Base-by-base conservation (phyloP, 2,113 vertebrate genomes). In the Tachysurus vachellii region DNA sequence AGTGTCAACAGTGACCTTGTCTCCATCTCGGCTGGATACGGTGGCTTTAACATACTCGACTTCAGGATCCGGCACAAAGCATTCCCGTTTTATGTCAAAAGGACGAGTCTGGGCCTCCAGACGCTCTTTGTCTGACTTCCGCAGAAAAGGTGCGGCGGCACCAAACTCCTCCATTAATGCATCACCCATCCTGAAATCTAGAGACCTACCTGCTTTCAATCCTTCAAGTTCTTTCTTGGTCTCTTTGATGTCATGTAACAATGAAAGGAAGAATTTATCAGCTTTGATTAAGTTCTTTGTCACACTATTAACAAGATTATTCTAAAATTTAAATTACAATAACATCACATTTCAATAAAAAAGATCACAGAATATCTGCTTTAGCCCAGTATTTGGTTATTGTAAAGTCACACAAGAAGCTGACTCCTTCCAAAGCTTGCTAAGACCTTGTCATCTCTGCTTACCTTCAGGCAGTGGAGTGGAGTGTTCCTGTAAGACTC, bases 1-100 rank as follows among this genome's bases (percentile, higher is more conserved):
- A 0, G 96, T 97, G 4, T 97, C 94, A 0, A 93, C 96, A 0
- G 96, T 97, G 93, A 93, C 90, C 91, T 95, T 96, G 87, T 94
- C 94, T 31, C 95, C 95, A 0, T 97, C 96, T 87, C 94, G 94
- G 88, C 93, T 95, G 85, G 89, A 16, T 11, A 97, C 59, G 26
- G 59, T 88, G 82, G 93, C 96, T 88, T 96, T 97, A 68, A 97
- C 94, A 0, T 95, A 97, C 88, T 97, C 96, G 31, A 96, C 94
- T 81, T 95, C 95, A 12, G 94, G 92, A 70, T 97, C 96, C 0
- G 95, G 94, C 57, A 97, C 96, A 8, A 96, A 97, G 88, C 95
- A 95, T 56, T 95, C 83, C 23, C 90, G 96, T 86, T 96, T 95
- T 79, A 95, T 94, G 91, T 96, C 95, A 3, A 96, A 96, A 54